Evolutionary conservation across 2,797 vertebrate species (phyloP).

Genomic region (Danio jaintianensis): DNA sequence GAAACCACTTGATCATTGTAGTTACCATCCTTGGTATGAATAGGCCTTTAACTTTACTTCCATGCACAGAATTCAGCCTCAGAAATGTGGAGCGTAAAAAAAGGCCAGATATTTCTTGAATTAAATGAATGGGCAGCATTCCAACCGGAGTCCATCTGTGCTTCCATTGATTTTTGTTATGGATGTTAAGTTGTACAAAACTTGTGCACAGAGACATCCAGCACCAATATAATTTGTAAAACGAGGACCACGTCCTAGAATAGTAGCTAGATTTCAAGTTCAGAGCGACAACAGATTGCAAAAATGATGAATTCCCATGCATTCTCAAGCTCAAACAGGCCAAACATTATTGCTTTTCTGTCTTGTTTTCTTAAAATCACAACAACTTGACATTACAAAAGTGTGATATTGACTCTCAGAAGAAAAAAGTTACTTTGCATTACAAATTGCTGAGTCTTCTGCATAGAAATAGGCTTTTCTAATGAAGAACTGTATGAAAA

Average conservation of each 20-base stretch:
- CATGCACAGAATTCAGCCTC: neutral
- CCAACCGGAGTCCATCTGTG: neutral
- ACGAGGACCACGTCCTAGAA: neutral
- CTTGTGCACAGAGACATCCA: neutral
- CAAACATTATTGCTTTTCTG: neutral
- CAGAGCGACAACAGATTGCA: neutral
- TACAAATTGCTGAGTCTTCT: neutral
- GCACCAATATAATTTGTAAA: neutral
- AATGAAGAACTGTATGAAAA: neutral
- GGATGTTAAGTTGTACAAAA: neutral
- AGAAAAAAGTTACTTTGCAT: neutral
- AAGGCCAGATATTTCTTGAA: neutral
- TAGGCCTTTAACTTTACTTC: too few relatives aligned
- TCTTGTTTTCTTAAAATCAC: neutral
- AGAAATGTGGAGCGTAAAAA: neutral
- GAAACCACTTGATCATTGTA: too few relatives aligned
- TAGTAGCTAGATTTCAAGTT: neutral
- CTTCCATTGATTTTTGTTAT: slow-evolving; percentile 10
- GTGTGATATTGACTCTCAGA: too few relatives aligned
- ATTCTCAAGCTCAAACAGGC: neutral
- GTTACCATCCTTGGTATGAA: too few relatives aligned
- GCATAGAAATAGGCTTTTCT: neutral
- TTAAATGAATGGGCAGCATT: neutral
- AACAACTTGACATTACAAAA: too few relatives aligned
- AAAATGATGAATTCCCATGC: neutral